These are phyloP conservation scores for Erebia palarica DNA, from an alignment of 2,888 invertebrate genomes.

Conservation along the genomic window DNA sequence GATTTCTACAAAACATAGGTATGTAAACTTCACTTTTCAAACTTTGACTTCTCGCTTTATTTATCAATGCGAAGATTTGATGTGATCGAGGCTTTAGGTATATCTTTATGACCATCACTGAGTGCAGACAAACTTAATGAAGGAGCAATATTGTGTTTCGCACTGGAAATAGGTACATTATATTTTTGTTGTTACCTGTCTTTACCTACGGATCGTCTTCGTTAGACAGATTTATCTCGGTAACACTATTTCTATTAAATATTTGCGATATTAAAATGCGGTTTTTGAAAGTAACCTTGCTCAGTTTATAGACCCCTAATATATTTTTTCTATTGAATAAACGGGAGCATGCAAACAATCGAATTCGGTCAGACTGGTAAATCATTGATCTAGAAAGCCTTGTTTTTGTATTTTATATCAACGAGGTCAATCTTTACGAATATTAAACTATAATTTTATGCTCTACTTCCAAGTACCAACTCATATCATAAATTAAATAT, in stretches of 20 bases:
- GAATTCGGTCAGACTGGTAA: not conserved
- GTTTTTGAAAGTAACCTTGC: not conserved
- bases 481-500: too few species aligned
- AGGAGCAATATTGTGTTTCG: not conserved
- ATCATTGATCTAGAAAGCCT: conserved; percentile 9
- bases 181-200: too few species aligned
- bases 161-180: not conserved
- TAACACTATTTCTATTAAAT: too few species aligned
- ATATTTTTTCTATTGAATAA: conserved; percentile 3
- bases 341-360: conserved; percentile 5
- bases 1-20: too few species aligned
- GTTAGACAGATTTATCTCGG: too few species aligned
- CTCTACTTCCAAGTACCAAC: not conserved
- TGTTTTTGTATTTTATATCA: conserved; percentile 1
- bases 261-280: not conserved
- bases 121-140: conserved; percentile 1
- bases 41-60: too few species aligned
- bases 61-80: not conserved
- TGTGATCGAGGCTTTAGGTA: not conserved
- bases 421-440: conserved; percentile 7
- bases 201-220: too few species aligned
- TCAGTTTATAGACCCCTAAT: not conserved
- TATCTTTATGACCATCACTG: not conserved
- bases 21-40: too few species aligned
- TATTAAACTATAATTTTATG: not conserved